Base-by-base conservation (phyloP, 1,140 invertebrate species). In the Drosophila parvula region DNA sequence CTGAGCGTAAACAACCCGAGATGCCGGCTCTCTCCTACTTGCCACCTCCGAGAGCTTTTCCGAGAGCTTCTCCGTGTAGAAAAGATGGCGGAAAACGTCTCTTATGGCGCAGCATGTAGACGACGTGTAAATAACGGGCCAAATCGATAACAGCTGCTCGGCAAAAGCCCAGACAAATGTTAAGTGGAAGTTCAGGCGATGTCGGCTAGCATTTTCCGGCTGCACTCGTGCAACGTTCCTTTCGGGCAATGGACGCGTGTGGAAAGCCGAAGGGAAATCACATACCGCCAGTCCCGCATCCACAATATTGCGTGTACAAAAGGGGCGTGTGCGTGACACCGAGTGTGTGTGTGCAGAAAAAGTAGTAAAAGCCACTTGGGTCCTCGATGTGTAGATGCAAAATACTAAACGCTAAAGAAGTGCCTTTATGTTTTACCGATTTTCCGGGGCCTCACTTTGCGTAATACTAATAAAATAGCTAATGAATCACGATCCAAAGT, bases 141-240 rank as follows among this genome's bases (percentile, higher is more conserved):
- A 11, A 43, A 58, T 41, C 65, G 36, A 70, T 58, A 71, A 48
- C 16, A 47, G 51, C 48, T 70, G 68, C 51, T 38, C 38, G 8
- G 34, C n/a, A 56, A 64, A 61, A 64, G 61, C 61, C 14, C 28
- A 4, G 6, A 36, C 34, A 40, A 76, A 58, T 38, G 62, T 50
- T 51, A 60, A 47, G 51, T 22, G 50, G 30, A 28, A 51, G 57
- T 69, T 77, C 70, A n/a, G 18, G 18, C 51, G 53, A 58, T 53
- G 50, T 48, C 53, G 73, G 59, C 59, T 50, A 44, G 41, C 59
- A 71, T 67, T 81, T 85, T 79, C 64, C 55, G 81, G 82, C 82
- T 88, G 82, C 82, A 86, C 86, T 86, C 78, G 79, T 63, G 82
- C 79, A 81, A 63, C 71, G 79, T 74, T 78, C 63, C 79, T 79